Percentiles rank a stretch among this genome's conserved stretches.
Evolutionary conservation across 2,113 vertebrate species (phyloP).

Genomic region (Echinops telfairi): DNA sequence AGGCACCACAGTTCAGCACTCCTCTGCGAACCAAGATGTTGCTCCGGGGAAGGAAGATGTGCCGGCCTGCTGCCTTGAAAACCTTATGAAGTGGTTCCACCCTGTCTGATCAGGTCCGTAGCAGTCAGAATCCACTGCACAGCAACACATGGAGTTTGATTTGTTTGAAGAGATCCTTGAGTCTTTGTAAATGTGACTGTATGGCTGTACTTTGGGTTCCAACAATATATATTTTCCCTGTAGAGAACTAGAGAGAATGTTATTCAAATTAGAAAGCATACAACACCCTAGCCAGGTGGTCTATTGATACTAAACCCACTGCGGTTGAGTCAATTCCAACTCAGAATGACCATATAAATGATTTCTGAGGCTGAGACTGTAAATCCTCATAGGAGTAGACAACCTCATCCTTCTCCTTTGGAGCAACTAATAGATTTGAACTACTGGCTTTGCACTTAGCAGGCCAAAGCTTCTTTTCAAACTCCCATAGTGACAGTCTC

Average conservation of each 20-base stretch:
- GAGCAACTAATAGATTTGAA: too few relatives aligned
- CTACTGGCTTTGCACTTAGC: too few relatives aligned
- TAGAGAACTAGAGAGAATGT: background rate
- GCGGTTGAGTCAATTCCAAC: too few relatives aligned
- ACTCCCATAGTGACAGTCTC: background rate
- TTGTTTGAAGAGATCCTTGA: background rate
- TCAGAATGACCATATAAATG: too few relatives aligned
- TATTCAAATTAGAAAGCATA: background rate
- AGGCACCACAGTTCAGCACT: background rate
- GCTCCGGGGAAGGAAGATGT: background rate
- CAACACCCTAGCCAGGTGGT: background rate
- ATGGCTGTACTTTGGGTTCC: background rate
- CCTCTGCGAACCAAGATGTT: background rate
- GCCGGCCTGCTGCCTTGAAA: background rate
- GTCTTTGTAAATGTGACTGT: too few relatives aligned
- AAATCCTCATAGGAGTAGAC: too few relatives aligned
- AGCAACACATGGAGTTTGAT: background rate
- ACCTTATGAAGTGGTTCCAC: background rate
- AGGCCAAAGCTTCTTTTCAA: background rate
- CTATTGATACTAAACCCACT: background rate
- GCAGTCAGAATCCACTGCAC: background rate
- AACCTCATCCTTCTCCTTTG: too few relatives aligned
- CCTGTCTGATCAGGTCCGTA: background rate
- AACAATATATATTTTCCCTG: background rate
- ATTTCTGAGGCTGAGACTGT: too few relatives aligned